Conservation (phyloP, 2,888 invertebrate genomes). For the Eilema caniola region DNA sequence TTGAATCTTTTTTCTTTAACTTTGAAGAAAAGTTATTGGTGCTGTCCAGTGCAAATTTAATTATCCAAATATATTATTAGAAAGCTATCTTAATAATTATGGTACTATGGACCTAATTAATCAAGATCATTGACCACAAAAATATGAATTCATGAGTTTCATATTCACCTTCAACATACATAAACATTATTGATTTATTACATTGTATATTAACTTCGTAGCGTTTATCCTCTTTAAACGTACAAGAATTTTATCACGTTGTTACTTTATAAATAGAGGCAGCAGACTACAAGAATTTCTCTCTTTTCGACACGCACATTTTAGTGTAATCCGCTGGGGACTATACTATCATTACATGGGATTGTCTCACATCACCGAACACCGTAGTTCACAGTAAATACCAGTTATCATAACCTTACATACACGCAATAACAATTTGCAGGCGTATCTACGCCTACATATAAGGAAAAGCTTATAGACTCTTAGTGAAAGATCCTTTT, state of each 20-base stretch:
- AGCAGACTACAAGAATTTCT: constrained; percentile 43
- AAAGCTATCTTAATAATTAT: too few species aligned
- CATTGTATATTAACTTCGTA: too few species aligned
- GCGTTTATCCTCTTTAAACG: not conserved
- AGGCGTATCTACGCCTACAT: constrained; percentile 39
- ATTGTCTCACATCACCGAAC: constrained; percentile 39
- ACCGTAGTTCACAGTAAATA: constrained; percentile 35
- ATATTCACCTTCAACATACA: too few species aligned
- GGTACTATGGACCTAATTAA: not conserved
- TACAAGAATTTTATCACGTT: not conserved
- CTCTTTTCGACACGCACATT: constrained; percentile 18
- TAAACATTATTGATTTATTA: too few species aligned
- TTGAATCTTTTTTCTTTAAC: too few species aligned
- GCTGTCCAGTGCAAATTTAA: too few species aligned
- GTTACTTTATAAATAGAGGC: constrained; percentile 40
- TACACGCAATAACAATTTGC: constrained; percentile 57
- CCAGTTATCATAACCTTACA: constrained; percentile 53
- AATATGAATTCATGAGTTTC: not conserved
- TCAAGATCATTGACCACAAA: not conserved
- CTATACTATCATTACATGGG: constrained; percentile 37
- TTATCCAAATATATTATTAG: too few species aligned
- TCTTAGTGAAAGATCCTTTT: constrained; percentile 54
- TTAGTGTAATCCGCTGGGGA: constrained; percentile 27
- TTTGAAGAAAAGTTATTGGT: too few species aligned
- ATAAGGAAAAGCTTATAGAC: constrained; percentile 51